Base-by-base conservation (phyloP, 2,113 vertebrate genomes). In the Aptenodytes forsteri region DNA sequence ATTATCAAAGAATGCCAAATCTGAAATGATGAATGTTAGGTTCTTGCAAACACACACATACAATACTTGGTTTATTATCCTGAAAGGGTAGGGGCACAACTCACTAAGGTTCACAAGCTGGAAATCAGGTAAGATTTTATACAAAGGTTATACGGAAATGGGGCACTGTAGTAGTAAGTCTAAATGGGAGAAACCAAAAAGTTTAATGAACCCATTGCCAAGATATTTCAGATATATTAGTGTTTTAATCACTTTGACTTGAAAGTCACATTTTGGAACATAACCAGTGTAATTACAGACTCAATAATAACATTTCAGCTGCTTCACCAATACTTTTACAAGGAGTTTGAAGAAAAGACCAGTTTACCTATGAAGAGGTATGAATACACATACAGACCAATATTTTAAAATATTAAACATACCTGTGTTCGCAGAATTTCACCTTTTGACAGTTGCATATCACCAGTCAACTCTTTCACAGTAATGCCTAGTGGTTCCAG, bases 371-470 rank as follows among this genome's bases (percentile, higher is more conserved):
- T 2, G 15, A 56, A 76, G 11, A 69, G 12, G 21, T 15, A 69
- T 9, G 12, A 79, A 72, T 10, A 44, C 4, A 59, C 25, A 58
- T 5, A 44, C 0, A 73, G 25, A 84, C 38, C 4, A 50, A 6
- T 46, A 46, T 66, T 91, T 72, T 12, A 56, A 72, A 80, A 77
- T 11, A 46, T 19, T 18, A 77, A 80, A 92, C 97, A 83, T 99
- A 99, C 99, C 99, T 99, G 99, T 88, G 99, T 99, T 79, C 99
- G 98, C 12, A 99, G 98, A 97, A 99, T 99, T 99, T 99, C 99
- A 96, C 98, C 99, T 98, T 99, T 99, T 97, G 99, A 99, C 89
- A 99, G 98, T 87, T 99, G 99, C 99, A 99, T 99, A 98, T 99
- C 99, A 90, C 99, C 99, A 79, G 99, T 99, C 96, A 99, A 84